Percentiles rank a stretch among this genome's conserved stretches.
phyloP scores from a whole-genome alignment of 2,797 vertebrate genomes.

The Pitangus sulphuratus region DNA sequence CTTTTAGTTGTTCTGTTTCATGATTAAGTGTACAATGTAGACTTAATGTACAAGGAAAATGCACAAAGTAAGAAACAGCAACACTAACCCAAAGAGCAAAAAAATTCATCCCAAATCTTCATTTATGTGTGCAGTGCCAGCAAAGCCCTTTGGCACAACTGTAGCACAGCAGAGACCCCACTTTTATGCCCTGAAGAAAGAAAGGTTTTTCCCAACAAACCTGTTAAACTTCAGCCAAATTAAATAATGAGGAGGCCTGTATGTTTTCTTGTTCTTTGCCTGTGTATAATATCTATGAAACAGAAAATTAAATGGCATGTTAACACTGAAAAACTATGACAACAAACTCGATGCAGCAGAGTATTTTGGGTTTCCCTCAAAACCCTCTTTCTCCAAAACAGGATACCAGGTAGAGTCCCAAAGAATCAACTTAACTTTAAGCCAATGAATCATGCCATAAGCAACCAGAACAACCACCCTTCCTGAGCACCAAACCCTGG shows the following conservation, averaged over 20 bases:
- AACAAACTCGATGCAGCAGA: background rate
- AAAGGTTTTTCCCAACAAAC: background rate
- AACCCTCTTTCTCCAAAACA: background rate
- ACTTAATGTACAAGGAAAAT: no score
- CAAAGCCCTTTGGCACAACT: background rate
- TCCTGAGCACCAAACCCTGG: background rate
- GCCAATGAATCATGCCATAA: background rate
- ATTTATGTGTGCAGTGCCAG: background rate
- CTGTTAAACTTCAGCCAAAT: background rate
- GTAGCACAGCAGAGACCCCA: background rate
- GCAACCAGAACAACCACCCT: background rate
- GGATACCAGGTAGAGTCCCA: background rate
- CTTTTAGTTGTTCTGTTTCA: background rate
- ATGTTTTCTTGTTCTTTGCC: background rate
- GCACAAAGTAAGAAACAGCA: slow-evolving; percentile 15
- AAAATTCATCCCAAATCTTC: background rate
- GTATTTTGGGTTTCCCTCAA: background rate
- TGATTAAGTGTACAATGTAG: background rate
- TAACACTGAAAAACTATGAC: background rate
- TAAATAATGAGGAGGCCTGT: background rate
- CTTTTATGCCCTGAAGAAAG: background rate
- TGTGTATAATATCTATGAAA: background rate
- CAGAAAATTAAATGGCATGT: background rate
- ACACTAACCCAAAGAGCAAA: background rate
- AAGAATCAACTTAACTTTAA: background rate